Conservation (phyloP, 2,797 vertebrate species). For the Clarias pachynema region DNA sequence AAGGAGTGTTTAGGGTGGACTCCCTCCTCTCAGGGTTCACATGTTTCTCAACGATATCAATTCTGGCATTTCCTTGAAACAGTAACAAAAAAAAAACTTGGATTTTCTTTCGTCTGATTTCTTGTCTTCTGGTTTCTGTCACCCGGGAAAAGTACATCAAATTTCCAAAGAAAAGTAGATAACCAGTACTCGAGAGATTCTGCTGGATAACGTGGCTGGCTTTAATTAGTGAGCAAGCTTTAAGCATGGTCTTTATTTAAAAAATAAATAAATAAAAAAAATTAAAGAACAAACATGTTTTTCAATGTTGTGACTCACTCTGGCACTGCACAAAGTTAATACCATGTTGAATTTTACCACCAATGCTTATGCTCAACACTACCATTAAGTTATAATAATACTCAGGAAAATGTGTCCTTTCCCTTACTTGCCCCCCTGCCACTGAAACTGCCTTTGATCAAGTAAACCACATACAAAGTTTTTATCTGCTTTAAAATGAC, state of each 20-base stretch:
- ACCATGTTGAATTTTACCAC: neutral
- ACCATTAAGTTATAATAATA: neutral
- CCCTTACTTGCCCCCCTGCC: neutral
- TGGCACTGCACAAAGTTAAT: neutral
- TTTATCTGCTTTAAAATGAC: neutral
- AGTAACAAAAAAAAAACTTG: too few species aligned
- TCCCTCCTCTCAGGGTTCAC: neutral
- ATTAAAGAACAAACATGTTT: neutral
- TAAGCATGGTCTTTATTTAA: neutral
- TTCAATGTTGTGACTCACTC: neutral
- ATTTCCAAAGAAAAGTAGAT: neutral
- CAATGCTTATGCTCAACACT: neutral
- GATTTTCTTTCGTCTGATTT: neutral
- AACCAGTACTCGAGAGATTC: neutral
- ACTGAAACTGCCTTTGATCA: neutral
- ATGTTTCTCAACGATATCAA: neutral
- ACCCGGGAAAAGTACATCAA: neutral
- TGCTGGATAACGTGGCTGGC: neutral
- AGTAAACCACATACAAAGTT: neutral
- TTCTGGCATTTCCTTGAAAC: neutral
- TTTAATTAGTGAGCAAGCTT: constrained; percentile 16
- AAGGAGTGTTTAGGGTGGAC: neutral
- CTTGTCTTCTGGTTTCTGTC: neutral
- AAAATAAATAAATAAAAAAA: neutral
- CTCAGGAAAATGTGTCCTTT: neutral